These are phyloP conservation scores for Goniozus legneri DNA, from an alignment of 1,140 invertebrate species.

Conservation along the genomic window DNA sequence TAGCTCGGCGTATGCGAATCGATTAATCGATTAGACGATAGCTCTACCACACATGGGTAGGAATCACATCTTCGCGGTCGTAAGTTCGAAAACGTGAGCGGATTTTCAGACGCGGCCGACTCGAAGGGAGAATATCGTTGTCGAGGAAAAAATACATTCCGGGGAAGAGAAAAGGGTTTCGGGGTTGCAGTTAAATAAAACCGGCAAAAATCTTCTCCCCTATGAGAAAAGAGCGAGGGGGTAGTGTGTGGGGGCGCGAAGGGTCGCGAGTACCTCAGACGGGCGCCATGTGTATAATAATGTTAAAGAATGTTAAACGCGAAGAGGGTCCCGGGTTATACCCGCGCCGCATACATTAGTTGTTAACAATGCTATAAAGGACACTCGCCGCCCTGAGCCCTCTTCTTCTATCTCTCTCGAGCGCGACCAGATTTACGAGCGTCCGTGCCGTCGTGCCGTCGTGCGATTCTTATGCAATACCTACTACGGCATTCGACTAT, in stretches of 20 bases:
- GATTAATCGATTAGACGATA: too few species aligned
- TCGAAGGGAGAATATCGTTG: constrained; percentile 15
- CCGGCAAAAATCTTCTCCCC: constrained; percentile 22
- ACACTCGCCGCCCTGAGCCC: constrained; percentile 38
- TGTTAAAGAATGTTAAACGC: constrained; percentile 54
- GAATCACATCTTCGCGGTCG: too few species aligned
- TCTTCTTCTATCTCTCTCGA: constrained; percentile 10
- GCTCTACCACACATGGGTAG: too few species aligned
- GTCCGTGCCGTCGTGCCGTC: constrained; percentile 28
- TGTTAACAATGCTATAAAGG: constrained; percentile 57
- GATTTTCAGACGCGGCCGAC: constrained; percentile 11
- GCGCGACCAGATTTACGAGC: constrained; percentile 41
- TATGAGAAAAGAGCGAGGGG: too few species aligned
- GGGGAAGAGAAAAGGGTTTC: constrained; percentile 18
- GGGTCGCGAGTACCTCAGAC: constrained; percentile 35
- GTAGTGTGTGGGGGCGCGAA: constrained; percentile 22
- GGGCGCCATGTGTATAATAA: constrained; percentile 54
- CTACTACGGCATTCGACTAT: too few species aligned
- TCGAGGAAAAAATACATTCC: background rate
- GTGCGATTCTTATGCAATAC: constrained; percentile 37
- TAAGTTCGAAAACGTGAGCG: constrained; percentile 31
- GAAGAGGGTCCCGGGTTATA: constrained; percentile 29
- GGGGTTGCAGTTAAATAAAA: constrained; percentile 34
- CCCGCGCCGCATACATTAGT: constrained; percentile 51
- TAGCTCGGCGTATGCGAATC: too few species aligned